These are phyloP conservation scores for Falco punctatus DNA, from an alignment of 2,113 vertebrate species.

Conservation along the genomic window DNA sequence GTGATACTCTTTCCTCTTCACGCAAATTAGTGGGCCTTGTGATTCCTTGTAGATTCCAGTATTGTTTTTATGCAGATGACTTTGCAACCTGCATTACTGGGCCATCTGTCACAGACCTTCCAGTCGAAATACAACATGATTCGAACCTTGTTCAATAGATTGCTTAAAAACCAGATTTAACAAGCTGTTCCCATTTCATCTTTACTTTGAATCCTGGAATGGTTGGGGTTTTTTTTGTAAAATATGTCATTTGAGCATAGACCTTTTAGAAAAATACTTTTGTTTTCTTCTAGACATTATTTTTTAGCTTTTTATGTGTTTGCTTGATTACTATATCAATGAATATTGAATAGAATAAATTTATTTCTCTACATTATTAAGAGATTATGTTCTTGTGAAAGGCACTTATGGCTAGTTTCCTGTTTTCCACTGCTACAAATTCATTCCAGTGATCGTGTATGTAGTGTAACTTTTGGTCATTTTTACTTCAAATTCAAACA, in stretches of 20 bases:
- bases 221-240: background rate
- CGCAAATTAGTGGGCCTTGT: background rate
- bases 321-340: background rate
- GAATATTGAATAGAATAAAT: background rate
- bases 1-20: background rate
- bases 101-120: slow-evolving; percentile 46
- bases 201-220: background rate
- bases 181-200: background rate
- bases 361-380: background rate
- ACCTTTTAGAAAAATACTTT: background rate
- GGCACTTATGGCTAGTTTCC: background rate
- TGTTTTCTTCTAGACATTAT: background rate
- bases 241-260: background rate
- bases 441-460: background rate
- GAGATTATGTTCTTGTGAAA: background rate
- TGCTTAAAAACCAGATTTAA: background rate
- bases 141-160: background rate
- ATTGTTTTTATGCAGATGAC: background rate
- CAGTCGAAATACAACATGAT: background rate
- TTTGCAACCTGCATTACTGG: background rate
- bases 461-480: background rate
- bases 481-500: background rate
- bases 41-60: slow-evolving; percentile 11
- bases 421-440: background rate
- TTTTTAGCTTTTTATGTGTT: background rate